These are phyloP conservation scores for Cabera pusaria DNA, from an alignment of 2,888 invertebrate species.

Conservation along the genomic window DNA sequence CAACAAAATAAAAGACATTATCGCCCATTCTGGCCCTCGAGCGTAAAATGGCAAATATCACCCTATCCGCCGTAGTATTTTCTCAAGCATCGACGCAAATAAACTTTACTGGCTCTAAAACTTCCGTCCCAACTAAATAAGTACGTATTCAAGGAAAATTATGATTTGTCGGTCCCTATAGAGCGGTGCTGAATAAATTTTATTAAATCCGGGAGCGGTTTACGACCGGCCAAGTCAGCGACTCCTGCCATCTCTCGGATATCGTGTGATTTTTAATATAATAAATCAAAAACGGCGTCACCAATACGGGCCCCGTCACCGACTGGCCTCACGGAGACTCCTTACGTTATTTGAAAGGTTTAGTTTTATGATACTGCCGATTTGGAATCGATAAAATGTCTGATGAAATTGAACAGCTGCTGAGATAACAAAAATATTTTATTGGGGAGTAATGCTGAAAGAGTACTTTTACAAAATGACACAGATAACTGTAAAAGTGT, in stretches of 20 bases:
- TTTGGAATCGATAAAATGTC: constrained; percentile 13
- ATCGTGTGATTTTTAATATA: constrained; percentile 65
- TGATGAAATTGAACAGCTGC: constrained; percentile 15
- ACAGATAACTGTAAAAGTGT: no score
- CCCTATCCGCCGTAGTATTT: constrained; percentile 44
- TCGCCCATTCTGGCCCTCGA: constrained; percentile 21
- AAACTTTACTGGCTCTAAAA: constrained; percentile 75
- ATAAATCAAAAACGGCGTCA: constrained; percentile 58
- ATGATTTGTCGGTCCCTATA: constrained; percentile 77
- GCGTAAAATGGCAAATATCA: constrained; percentile 35
- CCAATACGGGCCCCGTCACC: constrained; percentile 34
- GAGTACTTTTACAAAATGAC: no score
- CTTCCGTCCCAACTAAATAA: constrained; percentile 74
- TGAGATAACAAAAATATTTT: constrained; percentile 13
- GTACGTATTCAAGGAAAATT: constrained; percentile 73
- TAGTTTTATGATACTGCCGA: constrained; percentile 14
- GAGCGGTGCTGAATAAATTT: constrained; percentile 76
- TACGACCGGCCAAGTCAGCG: constrained; percentile 73
- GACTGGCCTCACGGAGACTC: constrained; percentile 29
- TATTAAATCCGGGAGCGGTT: constrained; percentile 77
- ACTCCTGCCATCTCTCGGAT: constrained; percentile 52
- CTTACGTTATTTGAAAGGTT: constrained; percentile 28
- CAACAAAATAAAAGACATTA: constrained; percentile 29
- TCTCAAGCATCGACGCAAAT: constrained; percentile 58
- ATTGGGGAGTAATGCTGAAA: no score